Conservation (phyloP, 2,113 vertebrate species). For the Corythaeola cristata region DNA sequence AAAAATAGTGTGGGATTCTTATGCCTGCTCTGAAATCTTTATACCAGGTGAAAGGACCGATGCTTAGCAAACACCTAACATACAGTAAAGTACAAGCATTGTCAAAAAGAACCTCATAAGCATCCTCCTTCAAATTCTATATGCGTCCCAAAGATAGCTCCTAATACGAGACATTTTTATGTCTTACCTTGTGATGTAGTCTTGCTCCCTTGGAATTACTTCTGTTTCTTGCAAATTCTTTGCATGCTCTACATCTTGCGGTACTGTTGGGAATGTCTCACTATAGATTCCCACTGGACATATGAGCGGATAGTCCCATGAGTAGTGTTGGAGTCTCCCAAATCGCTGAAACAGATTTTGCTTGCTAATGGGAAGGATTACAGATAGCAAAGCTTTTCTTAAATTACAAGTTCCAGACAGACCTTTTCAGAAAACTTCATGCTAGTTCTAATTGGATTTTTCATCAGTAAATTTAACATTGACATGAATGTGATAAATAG, state of each 20-base stretch:
- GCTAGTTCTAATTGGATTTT: not conserved
- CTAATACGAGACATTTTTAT: not conserved
- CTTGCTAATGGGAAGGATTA: not conserved
- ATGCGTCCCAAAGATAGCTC: not conserved
- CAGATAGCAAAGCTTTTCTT: not conserved
- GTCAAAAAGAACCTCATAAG: not conserved
- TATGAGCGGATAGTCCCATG: not conserved
- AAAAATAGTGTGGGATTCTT: not conserved
- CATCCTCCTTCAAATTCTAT: not conserved
- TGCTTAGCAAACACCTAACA: not conserved
- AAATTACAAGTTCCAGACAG: not conserved
- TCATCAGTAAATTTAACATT: conserved; percentile 26
- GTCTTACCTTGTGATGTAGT: not conserved
- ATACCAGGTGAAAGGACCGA: accelerated
- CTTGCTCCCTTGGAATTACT: not conserved
- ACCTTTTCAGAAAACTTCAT: not conserved
- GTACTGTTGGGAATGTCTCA: not conserved
- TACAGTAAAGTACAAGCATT: not conserved
- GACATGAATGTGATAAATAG: not conserved
- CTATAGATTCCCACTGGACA: not conserved
- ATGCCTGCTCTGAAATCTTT: not conserved
- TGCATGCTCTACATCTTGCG: not conserved
- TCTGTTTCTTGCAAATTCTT: not conserved
- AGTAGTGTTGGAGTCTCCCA: not conserved
- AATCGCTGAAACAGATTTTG: not conserved